phyloP scores from a whole-genome alignment of 1,140 invertebrate genomes.

The Andricus grossulariae region DNA sequence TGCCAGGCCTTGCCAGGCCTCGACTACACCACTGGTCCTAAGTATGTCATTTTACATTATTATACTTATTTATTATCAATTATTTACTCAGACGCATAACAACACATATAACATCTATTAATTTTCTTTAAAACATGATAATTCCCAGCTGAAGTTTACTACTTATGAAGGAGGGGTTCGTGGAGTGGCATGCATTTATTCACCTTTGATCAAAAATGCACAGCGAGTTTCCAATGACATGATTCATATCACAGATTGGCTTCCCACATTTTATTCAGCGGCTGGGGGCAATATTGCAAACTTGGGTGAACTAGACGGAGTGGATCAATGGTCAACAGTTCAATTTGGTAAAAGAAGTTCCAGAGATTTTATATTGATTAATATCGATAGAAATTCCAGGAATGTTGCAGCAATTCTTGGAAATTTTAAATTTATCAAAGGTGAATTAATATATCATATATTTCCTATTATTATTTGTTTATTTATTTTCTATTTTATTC shows the following conservation, averaged over 20 bases:
- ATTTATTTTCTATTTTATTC: too few relatives aligned
- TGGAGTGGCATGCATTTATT: slow-evolving; percentile 79
- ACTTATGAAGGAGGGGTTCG: slow-evolving; percentile 83
- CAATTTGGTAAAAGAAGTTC: neutral
- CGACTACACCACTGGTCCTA: too few relatives aligned
- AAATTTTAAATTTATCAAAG: slow-evolving; percentile 62
- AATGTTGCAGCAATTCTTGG: slow-evolving; percentile 53
- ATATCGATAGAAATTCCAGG: slow-evolving; percentile 57
- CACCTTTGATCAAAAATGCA: slow-evolving; percentile 72
- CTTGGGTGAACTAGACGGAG: slow-evolving; percentile 68
- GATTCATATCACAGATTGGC: slow-evolving; percentile 85
- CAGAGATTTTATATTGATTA: slow-evolving; percentile 54
- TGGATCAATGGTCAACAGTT: slow-evolving; percentile 75
- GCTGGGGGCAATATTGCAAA: slow-evolving; percentile 74
- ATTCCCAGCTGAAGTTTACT: slow-evolving; percentile 68
- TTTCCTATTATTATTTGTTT: too few relatives aligned
- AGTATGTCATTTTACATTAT: slow-evolving; percentile 26
- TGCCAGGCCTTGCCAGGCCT: too few relatives aligned
- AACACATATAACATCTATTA: too few relatives aligned
- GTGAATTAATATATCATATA: slow-evolving; percentile 40
- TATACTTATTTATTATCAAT: slow-evolving; percentile 29
- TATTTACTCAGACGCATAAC: neutral
- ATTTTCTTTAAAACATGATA: neutral
- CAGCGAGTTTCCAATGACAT: slow-evolving; percentile 77
- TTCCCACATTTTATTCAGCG: slow-evolving; percentile 80